Percentiles rank a stretch among this genome's conserved stretches.
Conservation (phyloP, 2,888 invertebrate species). For the Melipona beecheii region DNA sequence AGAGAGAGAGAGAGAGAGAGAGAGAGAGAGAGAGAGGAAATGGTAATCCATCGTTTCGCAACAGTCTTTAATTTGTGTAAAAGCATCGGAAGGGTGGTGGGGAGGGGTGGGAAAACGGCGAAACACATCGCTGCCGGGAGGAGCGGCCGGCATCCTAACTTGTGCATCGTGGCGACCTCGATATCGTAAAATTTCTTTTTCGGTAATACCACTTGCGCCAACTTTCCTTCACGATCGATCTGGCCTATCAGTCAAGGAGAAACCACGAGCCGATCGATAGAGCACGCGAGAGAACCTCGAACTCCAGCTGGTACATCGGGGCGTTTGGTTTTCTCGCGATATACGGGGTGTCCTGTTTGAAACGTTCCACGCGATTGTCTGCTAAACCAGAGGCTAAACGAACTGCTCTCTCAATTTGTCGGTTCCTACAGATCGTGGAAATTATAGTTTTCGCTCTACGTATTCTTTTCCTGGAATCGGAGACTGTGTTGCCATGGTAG, state of each 20-base stretch:
- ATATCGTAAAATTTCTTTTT: conserved; percentile 33
- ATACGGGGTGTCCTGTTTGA: no score
- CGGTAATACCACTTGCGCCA: conserved; percentile 24
- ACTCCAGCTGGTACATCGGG: neutral
- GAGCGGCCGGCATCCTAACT: neutral
- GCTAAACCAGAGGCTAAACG: no score
- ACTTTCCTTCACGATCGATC: conserved; percentile 49
- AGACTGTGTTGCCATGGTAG: no score
- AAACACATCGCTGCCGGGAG: conserved; percentile 2
- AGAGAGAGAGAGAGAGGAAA: neutral
- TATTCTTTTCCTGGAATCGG: no score
- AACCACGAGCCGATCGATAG: conserved; percentile 49
- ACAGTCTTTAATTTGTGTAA: conserved; percentile 31
- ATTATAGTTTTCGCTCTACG: no score
- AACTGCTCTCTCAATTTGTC: no score
- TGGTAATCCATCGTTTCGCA: conserved; percentile 8
- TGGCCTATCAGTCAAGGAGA: conserved; percentile 50
- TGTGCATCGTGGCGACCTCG: conserved; percentile 15
- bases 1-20: no score
- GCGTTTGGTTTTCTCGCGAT: no score
- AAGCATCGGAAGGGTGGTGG: neutral
- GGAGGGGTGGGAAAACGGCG: neutral
- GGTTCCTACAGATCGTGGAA: no score
- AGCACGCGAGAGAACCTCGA: neutral
- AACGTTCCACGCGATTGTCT: no score